Evolutionary conservation across 2,113 vertebrate genomes (phyloP), one percentile per base, ranked within the genome.

Genomic region (Marmota monax): DNA sequence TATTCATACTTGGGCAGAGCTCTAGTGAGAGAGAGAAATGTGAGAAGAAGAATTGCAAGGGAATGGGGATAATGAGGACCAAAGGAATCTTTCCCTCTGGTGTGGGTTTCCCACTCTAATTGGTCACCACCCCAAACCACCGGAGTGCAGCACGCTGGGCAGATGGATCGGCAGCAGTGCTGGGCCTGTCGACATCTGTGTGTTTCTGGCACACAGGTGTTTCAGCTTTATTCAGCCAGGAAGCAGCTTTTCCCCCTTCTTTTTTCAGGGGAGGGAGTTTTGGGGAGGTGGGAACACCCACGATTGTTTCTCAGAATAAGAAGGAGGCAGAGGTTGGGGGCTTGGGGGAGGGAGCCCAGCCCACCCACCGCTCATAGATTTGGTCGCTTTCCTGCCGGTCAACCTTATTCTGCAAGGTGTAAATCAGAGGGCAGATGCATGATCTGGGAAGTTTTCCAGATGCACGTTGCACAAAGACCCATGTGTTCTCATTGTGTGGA

Each of bases 291-390:
- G 97, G 98, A 98, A 98, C 98, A 98, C 98, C 98, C 98, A 98
- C 98, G 98, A 98, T 98, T 98, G 98, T 98, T 98, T 98, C 98
- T 98, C 97, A 98, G 98, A 98, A 98, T 98, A 96, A 96, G 98
- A 97, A 97, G 96, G 96, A 93, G 97, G 97, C 97, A 92, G 86
- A 6, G 20, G 56, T 8, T 56, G 18, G 65, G 32, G 96, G 80
- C 92, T 70, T 95, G 97, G 95, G 98, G 97, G 93, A 97, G 91
- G 91, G 98, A 96, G 92, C 92, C 77, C 97, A 98, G 98, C 97
- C 98, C 98, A 98, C 96, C 97, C 96, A 98, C 98, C 97, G 97
- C 97, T 98, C 96, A 95, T 83, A 97, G 98, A 97, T 92, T 85
- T 32, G 89, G 97, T 95, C 84, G 83, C 98, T 95, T 96, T 86